Conservation (phyloP, 2,888 invertebrate genomes). For the Galerucella nymphaeae region DNA sequence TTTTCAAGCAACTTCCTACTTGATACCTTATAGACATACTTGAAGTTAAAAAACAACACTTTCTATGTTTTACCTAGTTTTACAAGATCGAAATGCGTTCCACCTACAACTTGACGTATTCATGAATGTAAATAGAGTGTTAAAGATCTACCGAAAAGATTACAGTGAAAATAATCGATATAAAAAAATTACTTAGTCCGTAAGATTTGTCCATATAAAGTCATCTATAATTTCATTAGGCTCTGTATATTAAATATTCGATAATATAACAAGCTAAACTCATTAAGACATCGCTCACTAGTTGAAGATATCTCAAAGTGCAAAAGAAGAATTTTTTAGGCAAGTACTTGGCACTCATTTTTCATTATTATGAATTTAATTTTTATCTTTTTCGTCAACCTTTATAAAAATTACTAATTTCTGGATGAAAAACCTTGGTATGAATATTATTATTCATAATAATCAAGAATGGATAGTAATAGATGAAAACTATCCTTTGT, state of each 20-base stretch:
- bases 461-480: too few relatives aligned
- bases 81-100: slow-evolving; percentile 27
- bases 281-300: slow-evolving; percentile 24
- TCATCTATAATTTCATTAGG: too few relatives aligned
- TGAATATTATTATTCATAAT: too few relatives aligned
- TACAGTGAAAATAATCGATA: slow-evolving; percentile 8
- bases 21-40: slow-evolving; percentile 31
- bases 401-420: too few relatives aligned
- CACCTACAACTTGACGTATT: slow-evolving; percentile 34
- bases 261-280: slow-evolving; percentile 9
- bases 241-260: slow-evolving; percentile 14
- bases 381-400: too few relatives aligned
- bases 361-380: neutral
- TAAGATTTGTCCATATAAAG: neutral
- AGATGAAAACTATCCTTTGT: too few relatives aligned
- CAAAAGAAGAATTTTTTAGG: neutral
- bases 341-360: neutral
- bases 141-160: slow-evolving; percentile 29
- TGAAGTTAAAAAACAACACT: slow-evolving; percentile 27
- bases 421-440: neutral
- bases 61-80: slow-evolving; percentile 27
- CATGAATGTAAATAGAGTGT: slow-evolving; percentile 33
- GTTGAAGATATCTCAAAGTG: slow-evolving; percentile 18
- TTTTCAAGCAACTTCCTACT: too few relatives aligned
- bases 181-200: neutral